Conservation (phyloP, 2,888 invertebrate genomes). For the Zhuqinia jingwanae region DNA sequence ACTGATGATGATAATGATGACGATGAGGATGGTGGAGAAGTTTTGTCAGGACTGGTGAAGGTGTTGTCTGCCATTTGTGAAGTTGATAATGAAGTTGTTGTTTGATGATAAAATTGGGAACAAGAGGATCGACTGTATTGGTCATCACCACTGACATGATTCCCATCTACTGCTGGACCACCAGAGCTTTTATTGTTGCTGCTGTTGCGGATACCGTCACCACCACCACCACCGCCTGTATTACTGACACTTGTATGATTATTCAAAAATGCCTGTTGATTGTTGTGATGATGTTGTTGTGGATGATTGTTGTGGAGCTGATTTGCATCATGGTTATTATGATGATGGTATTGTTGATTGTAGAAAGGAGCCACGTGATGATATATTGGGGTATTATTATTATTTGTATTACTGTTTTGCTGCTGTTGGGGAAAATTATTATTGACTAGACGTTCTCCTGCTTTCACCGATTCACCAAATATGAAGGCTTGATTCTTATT, state of each 20-base stretch:
- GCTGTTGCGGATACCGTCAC: background rate
- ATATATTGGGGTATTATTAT: background rate
- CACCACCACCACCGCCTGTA: background rate
- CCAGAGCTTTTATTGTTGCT: background rate
- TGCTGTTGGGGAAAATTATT: background rate
- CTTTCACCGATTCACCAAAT: constrained; percentile 17
- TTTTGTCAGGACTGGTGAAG: too few relatives aligned
- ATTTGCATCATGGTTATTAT: background rate
- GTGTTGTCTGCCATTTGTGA: constrained; percentile 52
- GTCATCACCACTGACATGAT: constrained; percentile 45
- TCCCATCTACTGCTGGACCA: constrained; percentile 47
- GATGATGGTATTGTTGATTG: too few relatives aligned
- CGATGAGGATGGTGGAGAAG: background rate
- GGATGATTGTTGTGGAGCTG: too few relatives aligned
- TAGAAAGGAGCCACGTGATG: background rate
- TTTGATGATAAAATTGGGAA: constrained; percentile 48
- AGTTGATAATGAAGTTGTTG: constrained; percentile 19
- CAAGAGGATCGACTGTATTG: constrained; percentile 27
- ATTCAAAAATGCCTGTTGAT: background rate
- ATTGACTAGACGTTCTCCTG: constrained; percentile 10
- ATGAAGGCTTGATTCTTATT: background rate
- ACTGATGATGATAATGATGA: background rate
- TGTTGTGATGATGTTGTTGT: background rate
- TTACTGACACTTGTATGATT: background rate
- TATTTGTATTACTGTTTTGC: too few relatives aligned